Base-by-base conservation (phyloP, 2,888 invertebrate species). In the Bombyx huttoni region DNA sequence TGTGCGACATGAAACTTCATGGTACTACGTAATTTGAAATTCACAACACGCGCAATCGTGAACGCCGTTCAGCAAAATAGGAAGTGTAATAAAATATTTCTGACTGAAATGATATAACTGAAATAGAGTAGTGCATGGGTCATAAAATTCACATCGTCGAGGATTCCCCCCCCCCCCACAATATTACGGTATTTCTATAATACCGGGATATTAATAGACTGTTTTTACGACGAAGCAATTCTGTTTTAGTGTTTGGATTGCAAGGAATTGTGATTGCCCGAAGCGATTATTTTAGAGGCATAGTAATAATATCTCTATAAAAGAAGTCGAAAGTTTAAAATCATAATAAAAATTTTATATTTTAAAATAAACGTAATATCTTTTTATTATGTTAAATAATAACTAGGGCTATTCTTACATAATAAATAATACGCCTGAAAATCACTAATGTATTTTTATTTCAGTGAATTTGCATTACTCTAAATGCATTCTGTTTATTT, bases 81-180 rank as follows among this genome's bases (percentile, higher is more conserved):
- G 76, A 77, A 74, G 71, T 72, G 68, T 73, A 76, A 79, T 80
- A 78, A 79, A 80, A 80, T 79, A 77, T 79, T 75, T 78, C 71
- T 67, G 68, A 71, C 70, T 75, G 77, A 74, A 77, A 78, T 70
- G 71, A 70, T 72, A 78, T 75, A 79, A 77, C 75, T 75, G 78
- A 76, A 78, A 77, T 78, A 77, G 67, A 78, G 70, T 24, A 24
- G 24, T 77, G 73, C 73, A 73, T 66, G 70, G 62, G 65, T 70
- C 70, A 68, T 75, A 70, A 75, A 75, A 68, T 70, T 68, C 67
- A 61, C 59, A 65, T 63, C 61, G 59, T 56, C 57, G 61, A 55
- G 56, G 57, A 55, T 57, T 63, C 59, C 55, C 57, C 24, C 24
- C 24, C 24, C 1, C 24, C 56, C 57, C 55, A 58, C 58, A 56